Percentiles rank a stretch among this genome's conserved stretches.
Conservation (phyloP, 2,113 vertebrate genomes). For the Plecturocebus donacophilus region DNA sequence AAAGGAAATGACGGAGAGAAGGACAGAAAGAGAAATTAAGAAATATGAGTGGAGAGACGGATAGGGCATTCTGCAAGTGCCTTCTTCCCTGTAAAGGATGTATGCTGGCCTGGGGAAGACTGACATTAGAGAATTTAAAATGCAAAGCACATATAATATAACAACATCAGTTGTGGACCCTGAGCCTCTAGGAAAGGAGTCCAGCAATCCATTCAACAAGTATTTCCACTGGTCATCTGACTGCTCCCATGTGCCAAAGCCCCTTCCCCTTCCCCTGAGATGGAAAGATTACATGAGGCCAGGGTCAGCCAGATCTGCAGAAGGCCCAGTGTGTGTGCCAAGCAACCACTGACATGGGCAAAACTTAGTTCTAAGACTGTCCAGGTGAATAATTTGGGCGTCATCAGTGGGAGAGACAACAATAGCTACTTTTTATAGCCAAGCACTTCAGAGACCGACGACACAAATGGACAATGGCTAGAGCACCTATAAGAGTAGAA, state of each 20-base stretch:
- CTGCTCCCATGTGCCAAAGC: too few species aligned
- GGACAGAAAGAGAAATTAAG: not conserved
- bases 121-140: not conserved
- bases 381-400: not conserved
- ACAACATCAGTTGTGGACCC: not conserved
- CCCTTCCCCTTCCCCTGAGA: not conserved
- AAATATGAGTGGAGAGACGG: not conserved
- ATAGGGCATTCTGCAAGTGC: not conserved
- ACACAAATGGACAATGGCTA: not conserved
- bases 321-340: not conserved
- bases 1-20: not conserved
- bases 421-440: not conserved
- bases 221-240: not conserved
- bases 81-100: not conserved
- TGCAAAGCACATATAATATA: not conserved
- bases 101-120: not conserved
- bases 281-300: too few species aligned
- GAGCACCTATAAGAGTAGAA: not conserved
- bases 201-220: not conserved
- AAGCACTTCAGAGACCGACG: not conserved
- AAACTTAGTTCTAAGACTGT: not conserved
- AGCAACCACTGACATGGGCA: not conserved
- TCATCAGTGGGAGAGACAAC: rapidly evolving
- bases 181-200: not conserved
- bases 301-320: not conserved